Base-by-base conservation (phyloP, 1,140 invertebrate genomes). In the Pogonus chalceus region DNA sequence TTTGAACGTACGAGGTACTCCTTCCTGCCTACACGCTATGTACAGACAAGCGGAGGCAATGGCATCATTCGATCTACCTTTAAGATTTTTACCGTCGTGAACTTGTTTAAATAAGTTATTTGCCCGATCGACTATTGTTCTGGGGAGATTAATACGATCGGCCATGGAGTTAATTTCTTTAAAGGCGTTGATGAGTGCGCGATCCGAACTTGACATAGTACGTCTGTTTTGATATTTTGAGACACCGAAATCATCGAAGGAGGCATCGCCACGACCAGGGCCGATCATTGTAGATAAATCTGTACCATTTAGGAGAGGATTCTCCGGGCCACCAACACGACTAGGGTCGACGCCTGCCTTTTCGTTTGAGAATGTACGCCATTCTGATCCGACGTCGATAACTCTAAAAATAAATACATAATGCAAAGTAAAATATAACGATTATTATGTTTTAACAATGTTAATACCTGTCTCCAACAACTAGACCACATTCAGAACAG, bases 341-440 rank as follows among this genome's bases (percentile, higher is more conserved):
- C 92, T 97, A 20, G 96, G 96, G 78, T 99, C 97, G 1, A 90
- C 90, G 4, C 90, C 90, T 56, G 85, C 84, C 68, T 97, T 97
- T 68, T 99, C 97, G 77, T 98, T 99, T 62, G 92, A 97, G 71
- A 99, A 99, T 50, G 96, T 99, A 71, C 97, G 80, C 97, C 97
- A 99, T 73, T 99, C 97, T n/a, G 96, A 98, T n/a, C 96, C 96
- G n/a, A 99, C 97, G 78, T 99, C 97, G 60, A 99, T 95, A 0
- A 99, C 93, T 68, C 94, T 92, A 64, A 21, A 49, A 14, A 47
- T 3, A 21, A 18, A 23, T 18, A 20, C 22, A 49, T 9, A 51
- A 31, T 23, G 20, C 2, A 3, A 54, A 57, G 48, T 46, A n/a
- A 37, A 52, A 3, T 22, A 9, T 22, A 51, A 16, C 35, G 22